Conservation (phyloP, 2,797 vertebrate genomes). For the Ispidina lecontei region DNA sequence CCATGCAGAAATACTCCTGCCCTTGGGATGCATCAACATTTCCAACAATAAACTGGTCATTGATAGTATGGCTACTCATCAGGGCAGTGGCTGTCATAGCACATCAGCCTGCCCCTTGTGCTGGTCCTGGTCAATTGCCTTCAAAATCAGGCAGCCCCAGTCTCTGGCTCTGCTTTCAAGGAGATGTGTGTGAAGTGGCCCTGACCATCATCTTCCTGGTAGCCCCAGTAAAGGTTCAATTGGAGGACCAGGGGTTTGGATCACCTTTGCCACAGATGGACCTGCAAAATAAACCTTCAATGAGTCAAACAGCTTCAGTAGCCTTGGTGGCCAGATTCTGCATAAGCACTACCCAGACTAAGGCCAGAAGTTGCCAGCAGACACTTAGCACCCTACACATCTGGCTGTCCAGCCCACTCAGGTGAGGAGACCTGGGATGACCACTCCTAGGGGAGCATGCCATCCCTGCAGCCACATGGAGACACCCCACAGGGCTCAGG, state of each 20-base stretch:
- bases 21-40: background rate
- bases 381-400: background rate
- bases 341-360: fast-evolving
- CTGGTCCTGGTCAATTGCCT: background rate
- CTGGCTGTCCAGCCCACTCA: background rate
- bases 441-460: background rate
- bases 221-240: background rate
- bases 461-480: fast-evolving
- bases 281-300: background rate
- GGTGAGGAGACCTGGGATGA: fast-evolving
- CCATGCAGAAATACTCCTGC: fast-evolving
- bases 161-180: background rate
- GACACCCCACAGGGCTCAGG: background rate
- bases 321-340: background rate
- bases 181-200: background rate
- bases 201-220: background rate
- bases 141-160: background rate
- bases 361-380: background rate
- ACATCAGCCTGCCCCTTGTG: background rate
- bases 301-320: background rate
- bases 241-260: background rate
- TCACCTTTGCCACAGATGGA: background rate
- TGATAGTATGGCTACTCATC: fast-evolving
- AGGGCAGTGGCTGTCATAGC: fast-evolving
- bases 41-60: background rate